phyloP scores from a whole-genome alignment of 2,113 vertebrate species.

The Salvator merianae region DNA sequence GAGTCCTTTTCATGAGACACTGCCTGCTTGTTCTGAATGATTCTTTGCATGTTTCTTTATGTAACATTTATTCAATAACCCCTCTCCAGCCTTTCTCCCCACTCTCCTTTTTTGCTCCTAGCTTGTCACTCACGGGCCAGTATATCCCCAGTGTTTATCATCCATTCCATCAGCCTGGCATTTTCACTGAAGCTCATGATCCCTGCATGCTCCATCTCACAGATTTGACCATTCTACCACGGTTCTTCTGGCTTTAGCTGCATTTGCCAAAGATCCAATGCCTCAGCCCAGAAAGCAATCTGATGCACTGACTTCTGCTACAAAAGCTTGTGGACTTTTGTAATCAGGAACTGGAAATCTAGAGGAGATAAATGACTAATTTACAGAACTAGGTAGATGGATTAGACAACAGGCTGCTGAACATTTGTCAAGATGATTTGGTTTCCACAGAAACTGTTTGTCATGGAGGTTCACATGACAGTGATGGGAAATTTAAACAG shows the following conservation, averaged over 20 bases:
- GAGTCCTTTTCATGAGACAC: background rate
- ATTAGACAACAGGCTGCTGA: slow-evolving; percentile 12
- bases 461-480: slow-evolving; percentile 11
- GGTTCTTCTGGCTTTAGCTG: background rate
- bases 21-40: background rate
- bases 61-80: background rate
- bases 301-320: slow-evolving; percentile 12
- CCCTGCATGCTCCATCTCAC: background rate
- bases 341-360: slow-evolving; percentile 16
- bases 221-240: slow-evolving; percentile 1
- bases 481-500: slow-evolving; percentile 28
- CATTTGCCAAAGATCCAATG: background rate
- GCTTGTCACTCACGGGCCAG: background rate
- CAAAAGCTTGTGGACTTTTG: slow-evolving; percentile 7
- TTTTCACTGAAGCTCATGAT: slow-evolving; percentile 1
- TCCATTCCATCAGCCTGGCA: background rate
- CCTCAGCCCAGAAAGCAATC: slow-evolving; percentile 2
- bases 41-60: background rate
- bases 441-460: background rate
- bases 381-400: background rate
- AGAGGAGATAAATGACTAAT: slow-evolving; percentile 31
- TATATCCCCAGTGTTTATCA: background rate
- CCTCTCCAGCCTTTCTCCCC: background rate
- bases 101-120: background rate
- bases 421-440: slow-evolving; percentile 9